Evolutionary conservation across 2,888 invertebrate species (phyloP).

Genomic region (Drosophila ustulata): DNA sequence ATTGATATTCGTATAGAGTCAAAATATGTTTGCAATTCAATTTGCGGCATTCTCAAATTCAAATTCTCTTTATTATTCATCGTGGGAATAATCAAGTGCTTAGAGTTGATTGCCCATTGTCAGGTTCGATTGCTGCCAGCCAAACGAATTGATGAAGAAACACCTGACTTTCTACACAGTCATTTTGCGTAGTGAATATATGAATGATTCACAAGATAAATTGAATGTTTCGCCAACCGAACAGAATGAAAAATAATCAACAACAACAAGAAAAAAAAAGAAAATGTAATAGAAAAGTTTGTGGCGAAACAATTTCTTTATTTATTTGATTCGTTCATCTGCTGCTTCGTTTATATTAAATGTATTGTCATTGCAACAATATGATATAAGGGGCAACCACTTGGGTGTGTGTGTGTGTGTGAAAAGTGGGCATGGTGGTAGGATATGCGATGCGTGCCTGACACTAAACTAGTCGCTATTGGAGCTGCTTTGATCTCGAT

Average conservation of each 20-base stretch:
- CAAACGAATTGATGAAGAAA: slow-evolving; percentile 37
- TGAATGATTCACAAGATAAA: slow-evolving; percentile 62
- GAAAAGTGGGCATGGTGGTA: slow-evolving; percentile 4
- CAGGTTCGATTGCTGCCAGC: slow-evolving; percentile 31
- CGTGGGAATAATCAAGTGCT: slow-evolving; percentile 42
- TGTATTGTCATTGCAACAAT: slow-evolving; percentile 70
- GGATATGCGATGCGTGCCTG: slow-evolving; percentile 21
- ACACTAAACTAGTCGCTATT: slow-evolving; percentile 60
- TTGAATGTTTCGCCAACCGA: slow-evolving; percentile 46
- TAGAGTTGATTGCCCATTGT: slow-evolving; percentile 51
- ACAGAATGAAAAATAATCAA: slow-evolving; percentile 52
- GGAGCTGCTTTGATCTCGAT: slow-evolving; percentile 70
- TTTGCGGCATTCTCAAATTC: slow-evolving; percentile 6
- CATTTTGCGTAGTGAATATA: slow-evolving; percentile 26
- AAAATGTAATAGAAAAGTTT: slow-evolving; percentile 38
- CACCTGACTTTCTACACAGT: slow-evolving; percentile 31
- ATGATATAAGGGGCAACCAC: slow-evolving; percentile 6
- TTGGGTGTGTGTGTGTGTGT: neutral
- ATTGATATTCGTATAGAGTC: neutral
- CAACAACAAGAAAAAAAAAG: slow-evolving; percentile 1
- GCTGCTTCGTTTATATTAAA: slow-evolving; percentile 43
- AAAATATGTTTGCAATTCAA: slow-evolving; percentile 23
- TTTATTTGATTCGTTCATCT: slow-evolving; percentile 28
- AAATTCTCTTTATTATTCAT: slow-evolving; percentile 16
- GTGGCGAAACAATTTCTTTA: slow-evolving; percentile 51